Percentiles rank a stretch among this genome's conserved stretches.
These are phyloP conservation scores for Rhynchopsitta pachyrhyncha DNA, from an alignment of 2,113 vertebrate species.

Conservation along the genomic window DNA sequence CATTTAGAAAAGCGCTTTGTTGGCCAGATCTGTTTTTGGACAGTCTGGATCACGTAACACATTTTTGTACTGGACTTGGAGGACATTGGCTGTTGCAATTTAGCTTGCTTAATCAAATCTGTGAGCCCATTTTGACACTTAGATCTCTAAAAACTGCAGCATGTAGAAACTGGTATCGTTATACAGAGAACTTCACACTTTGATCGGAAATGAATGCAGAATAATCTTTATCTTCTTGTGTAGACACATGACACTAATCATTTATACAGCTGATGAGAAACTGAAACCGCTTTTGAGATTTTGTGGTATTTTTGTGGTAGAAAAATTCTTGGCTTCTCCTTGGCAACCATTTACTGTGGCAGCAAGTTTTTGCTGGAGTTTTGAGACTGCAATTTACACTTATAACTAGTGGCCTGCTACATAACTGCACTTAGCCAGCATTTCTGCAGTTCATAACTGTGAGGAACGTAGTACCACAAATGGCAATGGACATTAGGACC, in stretches of 20 bases:
- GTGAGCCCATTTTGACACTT: conserved; percentile 23
- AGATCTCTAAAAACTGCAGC: conserved; percentile 24
- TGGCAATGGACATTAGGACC: conserved; percentile 99
- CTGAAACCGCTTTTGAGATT: conserved; percentile 77
- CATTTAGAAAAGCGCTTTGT: conserved; percentile 11
- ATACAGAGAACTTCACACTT: conserved; percentile 29
- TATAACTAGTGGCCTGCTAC: conserved; percentile 85
- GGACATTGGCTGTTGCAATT: conserved; percentile 60
- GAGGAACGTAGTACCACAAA: conserved; percentile 99
- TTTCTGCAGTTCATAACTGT: conserved; percentile 98
- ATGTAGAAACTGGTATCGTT: conserved; percentile 39
- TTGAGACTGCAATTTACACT: conserved; percentile 81
- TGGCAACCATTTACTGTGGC: conserved; percentile 78
- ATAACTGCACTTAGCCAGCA: conserved; percentile 92
- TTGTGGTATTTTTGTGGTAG: conserved; percentile 81
- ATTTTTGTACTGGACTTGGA: conserved; percentile 52
- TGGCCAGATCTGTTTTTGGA: conserved; percentile 40
- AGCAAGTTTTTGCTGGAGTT: conserved; percentile 78
- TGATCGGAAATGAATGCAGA: conserved; percentile 35
- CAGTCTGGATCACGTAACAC: conserved; percentile 2
- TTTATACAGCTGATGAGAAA: conserved; percentile 69
- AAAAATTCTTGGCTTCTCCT: conserved; percentile 79
- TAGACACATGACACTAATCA: conserved; percentile 66
- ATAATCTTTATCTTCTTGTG: conserved; percentile 53
- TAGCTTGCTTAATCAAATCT: conserved; percentile 52